Evolutionary conservation across 1,140 invertebrate genomes (phyloP).

Genomic region (Caenorhabditis inopinata): DNA sequence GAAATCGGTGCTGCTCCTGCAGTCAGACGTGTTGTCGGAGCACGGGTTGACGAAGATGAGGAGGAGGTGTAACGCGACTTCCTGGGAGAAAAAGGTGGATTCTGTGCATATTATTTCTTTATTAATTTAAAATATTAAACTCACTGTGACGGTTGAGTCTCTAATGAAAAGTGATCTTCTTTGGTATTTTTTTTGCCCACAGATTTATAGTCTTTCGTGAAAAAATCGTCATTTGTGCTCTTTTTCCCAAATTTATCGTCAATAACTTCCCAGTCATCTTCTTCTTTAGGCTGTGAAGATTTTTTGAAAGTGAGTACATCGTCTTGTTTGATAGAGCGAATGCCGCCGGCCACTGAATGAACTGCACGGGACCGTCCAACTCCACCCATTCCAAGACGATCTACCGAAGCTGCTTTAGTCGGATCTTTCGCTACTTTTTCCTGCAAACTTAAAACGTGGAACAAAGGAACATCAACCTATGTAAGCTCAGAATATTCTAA

Average conservation of each 20-base stretch:
- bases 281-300: conserved; percentile 28
- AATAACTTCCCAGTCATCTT: conserved; percentile 49
- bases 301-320: conserved; percentile 49
- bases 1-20: conserved; percentile 29
- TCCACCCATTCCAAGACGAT: conserved; percentile 90
- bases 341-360: conserved; percentile 87
- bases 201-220: conserved; percentile 14
- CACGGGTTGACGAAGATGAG: neutral
- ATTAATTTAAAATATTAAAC: neutral
- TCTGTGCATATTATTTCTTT: neutral
- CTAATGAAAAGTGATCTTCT: conserved; percentile 47
- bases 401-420: conserved; percentile 82
- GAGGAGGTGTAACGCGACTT: conserved; percentile 38
- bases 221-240: conserved; percentile 21
- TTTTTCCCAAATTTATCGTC: conserved; percentile 31
- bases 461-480: neutral
- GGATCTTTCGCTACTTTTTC: conserved; percentile 75
- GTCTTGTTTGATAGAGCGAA: conserved; percentile 85
- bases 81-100: neutral
- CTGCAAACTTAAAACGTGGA: conserved; percentile 27
- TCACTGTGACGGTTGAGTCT: conserved; percentile 28
- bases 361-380: conserved; percentile 72
- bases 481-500: too few species aligned
- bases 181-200: conserved; percentile 1
- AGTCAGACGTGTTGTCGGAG: conserved; percentile 25